These are phyloP conservation scores for Pedetes capensis DNA, from an alignment of 2,113 vertebrate species.

Conservation along the genomic window DNA sequence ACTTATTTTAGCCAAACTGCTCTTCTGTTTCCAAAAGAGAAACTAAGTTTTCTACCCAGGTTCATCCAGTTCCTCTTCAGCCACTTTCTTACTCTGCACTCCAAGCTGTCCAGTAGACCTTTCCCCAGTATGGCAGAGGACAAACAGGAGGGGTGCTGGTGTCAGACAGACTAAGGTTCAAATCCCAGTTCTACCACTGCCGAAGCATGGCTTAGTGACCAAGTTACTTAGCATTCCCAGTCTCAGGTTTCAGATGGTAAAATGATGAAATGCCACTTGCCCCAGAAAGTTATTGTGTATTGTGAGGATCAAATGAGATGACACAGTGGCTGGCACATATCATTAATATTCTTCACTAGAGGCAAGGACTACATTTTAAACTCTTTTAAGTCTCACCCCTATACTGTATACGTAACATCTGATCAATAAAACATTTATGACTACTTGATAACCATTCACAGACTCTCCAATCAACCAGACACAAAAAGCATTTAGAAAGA, in stretches of 20 bases:
- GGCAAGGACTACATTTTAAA: background rate
- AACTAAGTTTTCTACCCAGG: background rate
- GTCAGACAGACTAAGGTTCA: background rate
- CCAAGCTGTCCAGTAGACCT: background rate
- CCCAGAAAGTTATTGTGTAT: background rate
- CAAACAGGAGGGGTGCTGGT: background rate
- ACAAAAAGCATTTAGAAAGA: conserved; percentile 1
- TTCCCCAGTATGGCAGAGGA: too few relatives aligned
- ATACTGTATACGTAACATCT: background rate
- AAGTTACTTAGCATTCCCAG: background rate
- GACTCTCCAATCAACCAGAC: background rate
- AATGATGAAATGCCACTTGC: background rate
- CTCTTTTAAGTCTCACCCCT: background rate
- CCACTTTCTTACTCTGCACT: background rate
- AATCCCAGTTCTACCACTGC: background rate
- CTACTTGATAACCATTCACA: background rate
- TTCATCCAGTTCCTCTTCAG: background rate
- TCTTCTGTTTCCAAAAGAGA: conserved; percentile 25
- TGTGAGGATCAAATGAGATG: background rate
- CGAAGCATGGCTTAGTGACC: background rate
- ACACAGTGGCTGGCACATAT: background rate
- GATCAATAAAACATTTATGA: background rate
- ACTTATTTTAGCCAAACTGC: conserved; percentile 10
- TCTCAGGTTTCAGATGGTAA: background rate
- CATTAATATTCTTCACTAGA: background rate